Conservation (phyloP, 2,113 vertebrate genomes). For the Callospermophilus lateralis region DNA sequence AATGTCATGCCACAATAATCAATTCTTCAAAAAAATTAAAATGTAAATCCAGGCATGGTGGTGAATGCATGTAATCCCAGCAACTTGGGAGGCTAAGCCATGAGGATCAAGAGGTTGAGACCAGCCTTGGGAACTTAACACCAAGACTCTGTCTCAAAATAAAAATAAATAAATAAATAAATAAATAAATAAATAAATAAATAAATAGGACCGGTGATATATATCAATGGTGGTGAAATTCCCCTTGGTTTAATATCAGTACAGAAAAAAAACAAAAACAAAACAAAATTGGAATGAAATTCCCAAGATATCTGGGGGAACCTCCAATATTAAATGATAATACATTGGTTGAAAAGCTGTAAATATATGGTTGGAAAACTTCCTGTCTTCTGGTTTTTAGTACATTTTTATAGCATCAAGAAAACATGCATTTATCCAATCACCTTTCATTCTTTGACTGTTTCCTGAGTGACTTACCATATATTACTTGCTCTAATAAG, state of each 20-base stretch:
- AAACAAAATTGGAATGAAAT: neutral
- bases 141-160: too few relatives aligned
- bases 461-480: neutral
- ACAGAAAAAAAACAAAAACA: too few relatives aligned
- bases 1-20: neutral
- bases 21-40: neutral
- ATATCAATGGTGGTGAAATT: too few relatives aligned
- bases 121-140: too few relatives aligned
- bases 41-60: too few relatives aligned
- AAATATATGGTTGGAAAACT: neutral
- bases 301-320: neutral
- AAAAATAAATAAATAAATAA: too few relatives aligned
- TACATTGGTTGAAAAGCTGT: neutral
- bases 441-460: neutral
- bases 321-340: neutral
- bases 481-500: neutral
- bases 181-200: too few relatives aligned
- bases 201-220: too few relatives aligned
- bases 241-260: too few relatives aligned
- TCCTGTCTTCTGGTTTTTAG: neutral
- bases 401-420: neutral
- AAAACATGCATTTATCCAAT: neutral
- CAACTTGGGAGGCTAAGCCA: too few relatives aligned
- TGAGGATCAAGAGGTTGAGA: too few relatives aligned
- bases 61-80: too few relatives aligned